Percentiles rank a stretch among this genome's conserved stretches.
These are phyloP conservation scores for silkworm (Bombyx mori) DNA, from an alignment of 1,140 invertebrate genomes.

Conservation along the genomic window ASM3026992v2 NC_085110.1:4417001-4417500, in stretches of 20 bases:
- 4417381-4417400: constrained; percentile 54
- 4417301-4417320: too few relatives aligned
- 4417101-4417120: not conserved
- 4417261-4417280: not conserved
- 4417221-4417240: too few relatives aligned
- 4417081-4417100: constrained; percentile 2
- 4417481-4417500: constrained; percentile 11
- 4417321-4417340: constrained; percentile 21
- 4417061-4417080: constrained; percentile 5
- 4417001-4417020: constrained; percentile 16
- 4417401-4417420: constrained; percentile 29
- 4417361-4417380: constrained; percentile 40
- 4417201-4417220: too few relatives aligned
- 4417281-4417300: not conserved
- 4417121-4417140: not conserved
- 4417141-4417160: too few relatives aligned
- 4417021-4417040: constrained; percentile 6
- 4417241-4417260: too few relatives aligned
- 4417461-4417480: constrained; percentile 8
- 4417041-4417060: constrained; percentile 17
- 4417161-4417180: too few relatives aligned
- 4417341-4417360: constrained; percentile 47
- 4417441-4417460: constrained; percentile 59
- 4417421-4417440: constrained; percentile 42
- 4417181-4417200: too few relatives aligned